Percentiles rank a stretch among this genome's conserved stretches.
Conservation (phyloP, 2,113 vertebrate genomes). For the Labeo catla region DNA sequence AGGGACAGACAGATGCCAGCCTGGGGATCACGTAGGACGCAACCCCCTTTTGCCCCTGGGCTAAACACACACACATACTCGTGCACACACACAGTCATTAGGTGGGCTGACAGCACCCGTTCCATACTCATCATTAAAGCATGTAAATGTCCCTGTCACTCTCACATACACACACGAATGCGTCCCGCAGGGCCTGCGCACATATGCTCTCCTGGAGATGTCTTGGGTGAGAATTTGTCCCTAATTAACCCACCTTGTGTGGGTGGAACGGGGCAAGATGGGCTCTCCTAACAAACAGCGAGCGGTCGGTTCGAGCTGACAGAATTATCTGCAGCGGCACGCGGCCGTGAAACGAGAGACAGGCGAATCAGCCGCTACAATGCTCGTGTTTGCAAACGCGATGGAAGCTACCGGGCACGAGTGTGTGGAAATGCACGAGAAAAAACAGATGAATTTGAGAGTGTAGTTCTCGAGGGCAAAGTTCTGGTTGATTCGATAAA, state of each 20-base stretch:
- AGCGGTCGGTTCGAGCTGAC: background rate
- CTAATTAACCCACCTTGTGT: slow-evolving; percentile 46
- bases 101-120: slow-evolving; percentile 75
- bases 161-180: slow-evolving; percentile 54
- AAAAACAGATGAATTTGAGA: background rate
- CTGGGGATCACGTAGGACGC: slow-evolving; percentile 51
- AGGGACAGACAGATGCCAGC: slow-evolving; percentile 70
- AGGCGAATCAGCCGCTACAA: background rate
- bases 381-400: background rate
- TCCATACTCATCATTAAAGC: slow-evolving; percentile 80
- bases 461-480: slow-evolving; percentile 8
- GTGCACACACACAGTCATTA: slow-evolving; percentile 69
- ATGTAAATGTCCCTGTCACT: slow-evolving; percentile 79
- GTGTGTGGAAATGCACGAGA: background rate
- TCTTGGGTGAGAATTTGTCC: slow-evolving; percentile 23
- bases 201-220: slow-evolving; percentile 39
- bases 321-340: slow-evolving; percentile 31
- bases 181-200: slow-evolving; percentile 9
- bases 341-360: slow-evolving; percentile 1
- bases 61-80: slow-evolving; percentile 48
- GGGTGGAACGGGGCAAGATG: slow-evolving; percentile 9
- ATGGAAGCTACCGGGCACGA: background rate
- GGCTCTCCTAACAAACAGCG: slow-evolving; percentile 11
- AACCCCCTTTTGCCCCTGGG: slow-evolving; percentile 55
- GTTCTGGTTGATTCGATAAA: slow-evolving; percentile 29